Base-by-base conservation (phyloP, 2,888 invertebrate genomes). In the Apotomis turbidana region DNA sequence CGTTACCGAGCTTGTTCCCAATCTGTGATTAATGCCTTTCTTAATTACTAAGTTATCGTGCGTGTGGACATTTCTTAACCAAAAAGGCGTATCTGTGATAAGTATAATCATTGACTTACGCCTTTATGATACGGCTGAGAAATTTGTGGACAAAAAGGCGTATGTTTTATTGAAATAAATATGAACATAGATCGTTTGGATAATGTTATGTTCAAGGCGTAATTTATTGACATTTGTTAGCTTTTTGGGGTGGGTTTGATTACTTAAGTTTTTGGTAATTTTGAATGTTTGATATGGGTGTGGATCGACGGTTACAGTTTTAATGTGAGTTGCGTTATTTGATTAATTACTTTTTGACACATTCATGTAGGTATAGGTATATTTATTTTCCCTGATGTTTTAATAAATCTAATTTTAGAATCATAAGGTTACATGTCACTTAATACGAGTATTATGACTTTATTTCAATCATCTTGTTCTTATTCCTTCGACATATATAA, bases 11-110 rank as follows among this genome's bases (percentile, higher is more conserved):
- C 83, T 83, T 86, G 88, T 85, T 88, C 85, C 84, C 87, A 85
- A 91, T 87, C 83, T 81, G 81, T 92, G 93, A 93, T 93, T 91
- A 93, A 93, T 93, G 92, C 80, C 77, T 90, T 91, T 91, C 92
- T 91, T 93, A 93, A 93, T 93, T 93, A 92, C 91, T 83, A 90
- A 91, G 90, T 90, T 89, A 90, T 89, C 89, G 88, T 82, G 84
- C 74, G 67, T 73, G 67, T 57, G 61, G 78, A 66, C 9, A 15
- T 27, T 55, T 46, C 9, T 9, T 8, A 46, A 46, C 27, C 55
- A 46, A 27, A 66, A 66, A 3, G 55, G 15, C 66, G 15, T 66
- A 66, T 66, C 5, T 66, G 8, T 15, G 15, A 46, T 66, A 55
- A 44, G n/a, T n/a, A 41, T 58, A n/a, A 8, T 6, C 38, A 38